These are phyloP conservation scores for Trachymyrmex cornetzi DNA, from an alignment of 1,140 invertebrate genomes.

Conservation along the genomic window DNA sequence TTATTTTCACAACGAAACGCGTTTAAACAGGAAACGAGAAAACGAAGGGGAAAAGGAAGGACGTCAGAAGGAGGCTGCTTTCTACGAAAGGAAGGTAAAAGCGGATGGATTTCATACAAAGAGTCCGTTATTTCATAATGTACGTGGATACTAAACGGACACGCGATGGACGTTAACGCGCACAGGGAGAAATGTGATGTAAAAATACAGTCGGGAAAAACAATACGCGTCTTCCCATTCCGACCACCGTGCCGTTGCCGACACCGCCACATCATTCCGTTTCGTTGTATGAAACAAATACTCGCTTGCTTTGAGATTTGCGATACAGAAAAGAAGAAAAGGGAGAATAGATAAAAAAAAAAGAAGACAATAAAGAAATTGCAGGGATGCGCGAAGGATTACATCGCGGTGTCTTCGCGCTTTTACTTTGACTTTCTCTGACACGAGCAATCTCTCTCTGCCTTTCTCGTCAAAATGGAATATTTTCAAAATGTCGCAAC, in stretches of 20 bases:
- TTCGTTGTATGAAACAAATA: constrained; percentile 13
- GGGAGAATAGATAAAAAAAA: neutral
- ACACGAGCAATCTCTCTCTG: constrained; percentile 39
- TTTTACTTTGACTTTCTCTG: constrained; percentile 42
- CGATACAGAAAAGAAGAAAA: constrained; percentile 29
- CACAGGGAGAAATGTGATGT: constrained; percentile 15
- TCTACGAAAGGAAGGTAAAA: neutral
- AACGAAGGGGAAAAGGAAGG: neutral
- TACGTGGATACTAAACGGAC: constrained; percentile 66
- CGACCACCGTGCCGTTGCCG: constrained; percentile 36
- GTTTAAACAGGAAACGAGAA: neutral
- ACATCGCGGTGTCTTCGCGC: constrained; percentile 29
- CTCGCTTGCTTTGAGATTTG: constrained; percentile 49
- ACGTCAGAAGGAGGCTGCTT: constrained; percentile 28
- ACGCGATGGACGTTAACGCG: constrained; percentile 57
- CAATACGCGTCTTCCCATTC: constrained; percentile 54
- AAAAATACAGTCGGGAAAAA: constrained; percentile 70
- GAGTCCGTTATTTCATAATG: constrained; percentile 58
- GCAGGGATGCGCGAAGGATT: constrained; percentile 21
- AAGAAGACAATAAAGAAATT: constrained; percentile 34
- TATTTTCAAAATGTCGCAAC: constrained; percentile 36
- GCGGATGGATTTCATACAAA: constrained; percentile 59
- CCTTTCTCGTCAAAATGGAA: constrained; percentile 41
- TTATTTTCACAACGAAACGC: constrained; percentile 8
- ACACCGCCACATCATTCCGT: constrained; percentile 12